A percentile compares a stretch with the other conserved stretches of the same genome.
These are phyloP conservation scores for Lepidurus packardi DNA, from an alignment of 1,140 invertebrate species.

Conservation along the genomic window DNA sequence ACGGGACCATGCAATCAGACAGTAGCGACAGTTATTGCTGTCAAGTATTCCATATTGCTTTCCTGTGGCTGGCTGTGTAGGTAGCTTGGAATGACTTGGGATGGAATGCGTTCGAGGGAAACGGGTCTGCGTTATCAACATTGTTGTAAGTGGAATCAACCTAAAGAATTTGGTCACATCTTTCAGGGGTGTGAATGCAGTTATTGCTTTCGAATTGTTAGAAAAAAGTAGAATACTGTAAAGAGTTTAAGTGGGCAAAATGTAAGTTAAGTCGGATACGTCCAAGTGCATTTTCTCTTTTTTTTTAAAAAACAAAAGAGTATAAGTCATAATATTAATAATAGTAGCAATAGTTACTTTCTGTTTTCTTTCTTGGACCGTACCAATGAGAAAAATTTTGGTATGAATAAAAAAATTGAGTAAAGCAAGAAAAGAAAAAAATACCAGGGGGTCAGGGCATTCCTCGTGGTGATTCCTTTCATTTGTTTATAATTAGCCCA, in stretches of 20 bases:
- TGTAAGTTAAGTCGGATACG: too few relatives aligned
- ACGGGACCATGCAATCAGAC: neutral
- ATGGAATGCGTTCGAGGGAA: neutral
- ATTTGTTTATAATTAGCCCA: neutral
- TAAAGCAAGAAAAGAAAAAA: too few relatives aligned
- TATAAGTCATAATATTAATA: too few relatives aligned
- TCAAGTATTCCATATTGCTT: slow-evolving; percentile 6
- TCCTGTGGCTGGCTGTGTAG: neutral
- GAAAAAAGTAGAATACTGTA: neutral
- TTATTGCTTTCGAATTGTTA: neutral
- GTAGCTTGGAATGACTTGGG: neutral
- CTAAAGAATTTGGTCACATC: neutral
- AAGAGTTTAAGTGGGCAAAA: too few relatives aligned
- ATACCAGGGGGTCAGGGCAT: neutral
- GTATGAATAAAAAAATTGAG: neutral
- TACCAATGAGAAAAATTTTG: neutral
- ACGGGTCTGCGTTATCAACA: neutral
- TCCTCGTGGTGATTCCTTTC: neutral
- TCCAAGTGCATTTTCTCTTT: too few relatives aligned
- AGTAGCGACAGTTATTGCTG: neutral
- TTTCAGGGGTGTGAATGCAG: neutral
- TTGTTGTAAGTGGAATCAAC: neutral
- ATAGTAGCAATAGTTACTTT: too few relatives aligned
- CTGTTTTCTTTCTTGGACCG: too few relatives aligned
- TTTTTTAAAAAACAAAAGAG: too few relatives aligned